Conservation (phyloP, 1,140 invertebrate genomes). For the Lasioglossum albipes region DNA sequence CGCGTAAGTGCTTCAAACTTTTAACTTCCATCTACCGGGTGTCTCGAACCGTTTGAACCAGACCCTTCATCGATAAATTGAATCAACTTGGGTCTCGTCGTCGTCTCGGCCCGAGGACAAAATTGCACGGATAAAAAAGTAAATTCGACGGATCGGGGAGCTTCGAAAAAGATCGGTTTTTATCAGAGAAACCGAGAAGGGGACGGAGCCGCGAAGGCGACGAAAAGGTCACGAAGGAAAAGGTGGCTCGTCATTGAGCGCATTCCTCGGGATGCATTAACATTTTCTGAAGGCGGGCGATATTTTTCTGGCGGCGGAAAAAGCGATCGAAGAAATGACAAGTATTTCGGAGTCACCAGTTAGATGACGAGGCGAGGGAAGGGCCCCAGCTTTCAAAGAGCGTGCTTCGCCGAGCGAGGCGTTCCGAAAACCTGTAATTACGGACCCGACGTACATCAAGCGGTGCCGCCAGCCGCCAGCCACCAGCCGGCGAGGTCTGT, state of each 20-base stretch:
- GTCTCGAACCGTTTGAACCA: neutral
- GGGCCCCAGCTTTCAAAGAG: conserved; percentile 64
- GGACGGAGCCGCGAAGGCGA: neutral
- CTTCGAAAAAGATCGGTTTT: neutral
- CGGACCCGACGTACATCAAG: conserved; percentile 78
- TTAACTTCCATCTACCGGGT: conserved; percentile 29
- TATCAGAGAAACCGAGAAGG: neutral
- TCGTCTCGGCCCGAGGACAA: neutral
- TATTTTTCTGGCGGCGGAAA: conserved; percentile 22
- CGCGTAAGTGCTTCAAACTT: conserved; percentile 25
- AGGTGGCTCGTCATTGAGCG: neutral
- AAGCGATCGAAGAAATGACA: conserved; percentile 48
- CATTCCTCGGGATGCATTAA: conserved; percentile 9
- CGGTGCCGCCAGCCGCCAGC: conserved; percentile 73
- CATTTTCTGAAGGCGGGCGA: conserved; percentile 8
- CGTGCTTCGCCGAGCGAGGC: conserved; percentile 70
- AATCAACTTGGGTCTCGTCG: no score
- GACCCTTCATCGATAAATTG: no score
- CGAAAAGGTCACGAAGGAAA: no score
- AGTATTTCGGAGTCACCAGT: conserved; percentile 63
- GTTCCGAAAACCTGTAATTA: conserved; percentile 80
- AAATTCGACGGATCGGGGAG: neutral
- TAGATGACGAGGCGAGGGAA: conserved; percentile 60
- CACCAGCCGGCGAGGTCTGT: conserved; percentile 57
- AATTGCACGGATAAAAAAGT: neutral